Conservation (phyloP, 1,140 invertebrate species). For the Pachypsylla venusta region DNA sequence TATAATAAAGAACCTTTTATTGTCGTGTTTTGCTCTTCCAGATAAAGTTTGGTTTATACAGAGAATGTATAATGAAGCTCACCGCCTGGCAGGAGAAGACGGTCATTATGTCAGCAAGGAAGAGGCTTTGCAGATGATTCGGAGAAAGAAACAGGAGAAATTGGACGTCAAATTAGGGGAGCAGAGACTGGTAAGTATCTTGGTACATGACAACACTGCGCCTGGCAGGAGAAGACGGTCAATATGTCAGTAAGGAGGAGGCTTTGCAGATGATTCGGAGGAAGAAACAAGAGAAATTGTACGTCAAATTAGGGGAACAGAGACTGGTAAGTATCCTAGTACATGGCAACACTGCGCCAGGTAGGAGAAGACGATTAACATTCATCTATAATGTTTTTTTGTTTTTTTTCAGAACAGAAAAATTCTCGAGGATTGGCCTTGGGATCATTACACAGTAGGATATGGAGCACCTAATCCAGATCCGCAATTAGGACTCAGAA, state of each 20-base stretch:
- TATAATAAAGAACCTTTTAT: too few relatives aligned
- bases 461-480: constrained; percentile 5
- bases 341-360: too few relatives aligned
- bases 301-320: constrained; percentile 1
- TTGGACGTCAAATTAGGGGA: background rate
- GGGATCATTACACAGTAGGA: background rate
- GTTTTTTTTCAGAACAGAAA: background rate
- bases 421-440: background rate
- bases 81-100: background rate
- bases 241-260: constrained; percentile 7
- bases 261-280: background rate
- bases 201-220: background rate
- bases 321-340: background rate
- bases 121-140: constrained; percentile 1
- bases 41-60: too few relatives aligned
- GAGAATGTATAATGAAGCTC: constrained; percentile 6
- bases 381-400: background rate
- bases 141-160: constrained; percentile 1
- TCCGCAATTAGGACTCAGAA: background rate
- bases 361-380: too few relatives aligned
- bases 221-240: constrained; percentile 1
- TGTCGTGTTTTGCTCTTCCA: too few relatives aligned
- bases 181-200: background rate
- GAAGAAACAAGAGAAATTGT: constrained; percentile 3
- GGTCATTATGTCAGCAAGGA: constrained; percentile 6